These are phyloP conservation scores for Drosophila sproati DNA, from an alignment of 1,140 invertebrate genomes.

Conservation along the genomic window DNA sequence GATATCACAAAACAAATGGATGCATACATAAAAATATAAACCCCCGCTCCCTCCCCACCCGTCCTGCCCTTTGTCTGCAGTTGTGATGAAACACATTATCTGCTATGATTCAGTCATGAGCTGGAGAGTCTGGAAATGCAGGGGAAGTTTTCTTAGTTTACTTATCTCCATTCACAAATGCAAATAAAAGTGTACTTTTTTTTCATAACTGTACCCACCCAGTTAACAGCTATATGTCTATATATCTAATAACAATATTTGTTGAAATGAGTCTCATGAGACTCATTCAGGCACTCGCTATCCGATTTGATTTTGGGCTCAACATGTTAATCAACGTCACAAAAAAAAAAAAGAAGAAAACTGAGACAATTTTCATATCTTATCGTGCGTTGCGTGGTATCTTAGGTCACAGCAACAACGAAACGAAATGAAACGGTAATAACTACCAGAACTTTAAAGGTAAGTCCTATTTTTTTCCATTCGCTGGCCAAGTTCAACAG, in stretches of 20 bases:
- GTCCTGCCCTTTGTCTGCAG: neutral
- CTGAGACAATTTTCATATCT: constrained; percentile 5
- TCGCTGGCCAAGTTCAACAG: constrained; percentile 42
- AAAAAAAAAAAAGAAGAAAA: neutral
- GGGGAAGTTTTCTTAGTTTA: neutral
- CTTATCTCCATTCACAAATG: neutral
- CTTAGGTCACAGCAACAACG: constrained; percentile 14
- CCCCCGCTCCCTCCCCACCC: too few relatives aligned
- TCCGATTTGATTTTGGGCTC: neutral
- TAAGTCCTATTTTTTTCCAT: neutral
- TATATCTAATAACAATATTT: neutral
- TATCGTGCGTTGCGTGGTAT: constrained; percentile 13
- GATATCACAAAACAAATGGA: neutral
- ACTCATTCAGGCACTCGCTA: neutral
- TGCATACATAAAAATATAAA: neutral
- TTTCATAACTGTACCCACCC: neutral
- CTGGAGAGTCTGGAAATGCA: neutral
- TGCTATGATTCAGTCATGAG: constrained; percentile 11
- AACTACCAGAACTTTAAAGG: constrained; percentile 19
- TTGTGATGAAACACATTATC: constrained; percentile 12
- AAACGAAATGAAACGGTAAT: constrained; percentile 3
- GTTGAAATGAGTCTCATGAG: neutral
- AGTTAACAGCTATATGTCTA: neutral
- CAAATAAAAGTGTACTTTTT: constrained; percentile 8
- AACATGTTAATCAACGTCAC: neutral